Evolutionary conservation across 2,797 vertebrate genomes (phyloP), one percentile per base, ranked within the genome.

Genomic region (Pygocentrus nattereri): DNA sequence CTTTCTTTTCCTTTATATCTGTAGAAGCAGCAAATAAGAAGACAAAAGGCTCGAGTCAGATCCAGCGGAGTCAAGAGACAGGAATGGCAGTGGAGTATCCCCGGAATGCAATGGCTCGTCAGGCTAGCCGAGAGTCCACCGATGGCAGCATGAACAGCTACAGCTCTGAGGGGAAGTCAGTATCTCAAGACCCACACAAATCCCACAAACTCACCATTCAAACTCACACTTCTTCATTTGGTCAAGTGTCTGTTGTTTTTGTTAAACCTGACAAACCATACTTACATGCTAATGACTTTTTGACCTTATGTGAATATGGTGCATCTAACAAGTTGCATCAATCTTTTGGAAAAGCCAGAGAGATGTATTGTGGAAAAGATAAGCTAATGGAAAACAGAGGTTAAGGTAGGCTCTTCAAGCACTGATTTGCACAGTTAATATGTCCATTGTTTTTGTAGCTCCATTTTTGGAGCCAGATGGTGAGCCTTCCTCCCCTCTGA

Each of bases 81-180:
- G 98, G 98, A 58, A 98, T 98, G 97, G 98, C 98, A 0, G 98
- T 98, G 62, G 98, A 99, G 90, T 94, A 88, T 74, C 97, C 98
- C 73, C 94, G 98, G 65, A 96, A 95, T 1, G 92, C 94, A 82
- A 98, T 99, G 96, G 97, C 97, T 74, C 94, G 97, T 21, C 98
- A 99, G 83, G 96, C 97, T 21, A 99, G 98, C 90, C 94, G 97
- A 27, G 98, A 99, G 88, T 99, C 98, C 23, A 98, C 97, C 0
- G 97, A 99, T 0, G 98, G 98, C 87, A 98, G 97, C 93, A 98
- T 99, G 93, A 98, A 99, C 92, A 99, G 98, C 90, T 99, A 98
- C 54, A 99, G 96, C 94, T 99, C 98, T 0, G 98, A 99, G 95
- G 98, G 98, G 90, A 99, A 99, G 98, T 99, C 92, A 90, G 98